Evolutionary conservation across 2,888 invertebrate species (phyloP), one percentile per base, ranked within the genome.

Genomic region (Caenorhabditis becei): DNA sequence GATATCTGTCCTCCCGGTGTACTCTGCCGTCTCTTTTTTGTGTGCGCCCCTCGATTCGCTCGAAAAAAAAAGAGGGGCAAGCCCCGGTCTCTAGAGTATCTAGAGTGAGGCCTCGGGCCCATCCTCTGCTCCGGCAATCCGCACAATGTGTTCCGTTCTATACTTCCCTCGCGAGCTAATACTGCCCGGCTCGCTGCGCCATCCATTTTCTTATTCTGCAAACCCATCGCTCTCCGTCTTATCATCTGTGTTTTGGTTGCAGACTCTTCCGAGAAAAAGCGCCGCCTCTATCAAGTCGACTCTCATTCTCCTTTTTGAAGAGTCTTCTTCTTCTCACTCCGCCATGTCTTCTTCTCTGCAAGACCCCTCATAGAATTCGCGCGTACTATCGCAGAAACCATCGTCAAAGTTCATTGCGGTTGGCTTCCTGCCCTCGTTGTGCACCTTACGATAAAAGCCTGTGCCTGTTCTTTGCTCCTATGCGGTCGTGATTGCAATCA

Each of bases 211-310:
- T 10, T 47, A 18, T 47, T 47, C 47, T 47, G 47, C 47, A 47
- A 47, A 20, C 47, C 47, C 47, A 47, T 47, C 47, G 3, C 18
- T 47, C 20, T 10, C n/a, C 54, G n/a, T 51, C 58, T 66, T 58
- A 49, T 74, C 51, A 65, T 65, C 18, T 65, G 58, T 65, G 65
- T 65, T 74, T 65, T 74, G 58, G 58, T 66, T 35, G 72, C 49
- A 37, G 8, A 5, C 41, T 7, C 16, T 41, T 18, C 28, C 11
- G 1, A 32, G 23, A 56, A 56, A 32, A 11, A 56, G 54, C 54
- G 54, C 54, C 28, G 28, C 54, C 32, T 56, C 53, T n/a, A n/a
- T 53, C 54, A 2, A 37, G 11, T 51, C 51, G 51, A 51, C 3
- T 51, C 26, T 58, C 58, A 3, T 3, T 56, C 32, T 28, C 26